Percentiles rank a stretch among this genome's conserved stretches.
phyloP scores from a whole-genome alignment of 1,140 invertebrate genomes.

The Apocrypta bakeri region DNA sequence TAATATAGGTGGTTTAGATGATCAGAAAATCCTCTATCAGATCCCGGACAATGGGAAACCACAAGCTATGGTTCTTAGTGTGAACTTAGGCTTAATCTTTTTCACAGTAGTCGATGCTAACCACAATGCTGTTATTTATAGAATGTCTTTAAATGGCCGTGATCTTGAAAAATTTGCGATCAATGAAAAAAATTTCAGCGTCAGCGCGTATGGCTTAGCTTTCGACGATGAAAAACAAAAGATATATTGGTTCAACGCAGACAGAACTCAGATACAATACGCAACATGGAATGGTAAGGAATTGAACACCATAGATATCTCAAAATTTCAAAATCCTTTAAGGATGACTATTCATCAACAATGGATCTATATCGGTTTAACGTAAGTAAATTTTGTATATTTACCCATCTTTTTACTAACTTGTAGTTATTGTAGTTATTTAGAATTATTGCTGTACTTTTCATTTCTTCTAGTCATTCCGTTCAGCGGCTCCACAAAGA shows the following conservation, averaged over 20 bases:
- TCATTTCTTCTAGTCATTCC: neutral
- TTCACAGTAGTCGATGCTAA: neutral
- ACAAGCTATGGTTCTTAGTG: neutral
- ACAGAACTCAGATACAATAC: neutral
- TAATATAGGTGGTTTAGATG: neutral
- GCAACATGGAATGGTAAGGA: neutral
- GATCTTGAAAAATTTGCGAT: neutral
- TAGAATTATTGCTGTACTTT: too few species aligned
- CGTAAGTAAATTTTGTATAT: too few species aligned
- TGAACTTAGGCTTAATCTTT: neutral
- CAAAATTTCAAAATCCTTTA: neutral
- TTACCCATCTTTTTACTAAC: too few species aligned
- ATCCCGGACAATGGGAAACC: neutral
- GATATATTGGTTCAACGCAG: neutral
- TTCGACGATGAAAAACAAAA: neutral
- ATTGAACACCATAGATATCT: neutral
- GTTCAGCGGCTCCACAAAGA: conserved; percentile 23
- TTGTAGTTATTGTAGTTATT: too few species aligned
- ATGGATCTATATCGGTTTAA: neutral
- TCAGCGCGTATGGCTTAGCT: neutral
- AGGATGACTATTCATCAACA: neutral
- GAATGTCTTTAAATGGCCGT: neutral
- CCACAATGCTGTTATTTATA: neutral
- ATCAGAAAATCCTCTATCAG: neutral
- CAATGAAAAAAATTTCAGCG: neutral